Evolutionary conservation across 2,888 invertebrate genomes (phyloP), one percentile per base, ranked within the genome.

Genomic region (Phragmatobia fuliginosa): DNA sequence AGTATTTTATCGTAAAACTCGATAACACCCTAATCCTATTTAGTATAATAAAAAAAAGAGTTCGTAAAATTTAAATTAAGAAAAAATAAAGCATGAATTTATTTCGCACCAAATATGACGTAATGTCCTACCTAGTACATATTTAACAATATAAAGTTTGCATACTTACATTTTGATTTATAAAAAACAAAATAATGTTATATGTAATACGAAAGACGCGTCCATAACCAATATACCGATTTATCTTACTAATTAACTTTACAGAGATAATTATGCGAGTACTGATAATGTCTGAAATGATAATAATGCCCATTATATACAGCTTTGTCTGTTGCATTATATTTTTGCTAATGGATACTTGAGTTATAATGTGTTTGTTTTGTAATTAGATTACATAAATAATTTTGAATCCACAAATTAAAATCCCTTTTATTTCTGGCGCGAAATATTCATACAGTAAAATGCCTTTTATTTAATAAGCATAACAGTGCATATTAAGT

Each of bases 221-320:
- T 67, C 45, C 61, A 67, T 67, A 28, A 36, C 49, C 32, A 67
- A 31, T 49, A 61, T 33, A 67, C 11, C 49, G 52, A 67, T 62
- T 56, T 62, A 62, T 62, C 31, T 21, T 62, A 60, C 60, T 60
- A 36, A 38, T 41, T 41, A 41, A 49, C 28, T 16, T 18, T 18
- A 61, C 61, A 61, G 16, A 38, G 45, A 49, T 56, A 38, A 33
- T 18, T 45, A 33, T 7, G 25, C 36, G 25, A 28, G 18, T 28
- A 36, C 36, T 36, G 65, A 65, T 65, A 64, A 65, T 36, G 25
- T 2, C 4, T 65, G 28, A 36, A 28, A 16, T 36, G 18, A 65
- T 36, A 36, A 38, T 25, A 65, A 33, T 1, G 25, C 41, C 5
- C n/a, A 8, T 14, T 28, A 28, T 56, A 28, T 4, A 28, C 18